phyloP scores from a whole-genome alignment of 2,113 vertebrate genomes.

The Spizaetus ornatus region DNA sequence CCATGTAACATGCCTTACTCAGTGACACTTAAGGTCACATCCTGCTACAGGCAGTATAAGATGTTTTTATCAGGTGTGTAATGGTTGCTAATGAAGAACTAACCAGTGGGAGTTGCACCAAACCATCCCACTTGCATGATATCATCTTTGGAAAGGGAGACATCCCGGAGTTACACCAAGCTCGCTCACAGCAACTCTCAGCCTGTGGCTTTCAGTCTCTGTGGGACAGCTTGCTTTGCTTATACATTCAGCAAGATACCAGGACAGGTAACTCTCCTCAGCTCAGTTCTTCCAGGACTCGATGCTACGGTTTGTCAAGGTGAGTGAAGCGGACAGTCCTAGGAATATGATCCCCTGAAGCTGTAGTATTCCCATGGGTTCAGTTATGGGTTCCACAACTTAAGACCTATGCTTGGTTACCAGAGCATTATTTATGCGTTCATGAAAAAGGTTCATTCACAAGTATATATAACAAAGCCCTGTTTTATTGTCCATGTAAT shows the following conservation, averaged over 20 bases:
- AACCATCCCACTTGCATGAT: constrained; percentile 2
- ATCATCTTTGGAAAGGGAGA: neutral
- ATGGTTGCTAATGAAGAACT: constrained; percentile 42
- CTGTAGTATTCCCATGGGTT: neutral
- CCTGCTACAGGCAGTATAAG: neutral
- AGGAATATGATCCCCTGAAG: neutral
- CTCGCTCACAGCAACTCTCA: neutral
- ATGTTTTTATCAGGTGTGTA: constrained; percentile 24
- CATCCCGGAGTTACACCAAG: neutral
- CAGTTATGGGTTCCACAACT: neutral
- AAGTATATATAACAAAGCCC: neutral
- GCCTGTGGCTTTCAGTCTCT: neutral
- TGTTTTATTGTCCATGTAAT: fast-evolving
- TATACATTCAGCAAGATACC: neutral
- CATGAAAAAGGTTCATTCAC: neutral
- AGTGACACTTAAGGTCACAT: constrained; percentile 4
- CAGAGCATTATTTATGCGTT: neutral
- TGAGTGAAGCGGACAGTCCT: neutral
- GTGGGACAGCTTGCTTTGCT: neutral
- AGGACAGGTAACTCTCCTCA: neutral
- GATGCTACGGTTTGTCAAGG: neutral
- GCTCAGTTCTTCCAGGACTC: neutral
- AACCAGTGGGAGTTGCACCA: constrained; percentile 37
- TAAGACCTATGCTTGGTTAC: neutral
- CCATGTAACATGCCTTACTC: neutral